A percentile compares a stretch with the other conserved stretches of the same genome.
Conservation (phyloP, 2,797 vertebrate species). For the Champsocephalus gunnari region DNA sequence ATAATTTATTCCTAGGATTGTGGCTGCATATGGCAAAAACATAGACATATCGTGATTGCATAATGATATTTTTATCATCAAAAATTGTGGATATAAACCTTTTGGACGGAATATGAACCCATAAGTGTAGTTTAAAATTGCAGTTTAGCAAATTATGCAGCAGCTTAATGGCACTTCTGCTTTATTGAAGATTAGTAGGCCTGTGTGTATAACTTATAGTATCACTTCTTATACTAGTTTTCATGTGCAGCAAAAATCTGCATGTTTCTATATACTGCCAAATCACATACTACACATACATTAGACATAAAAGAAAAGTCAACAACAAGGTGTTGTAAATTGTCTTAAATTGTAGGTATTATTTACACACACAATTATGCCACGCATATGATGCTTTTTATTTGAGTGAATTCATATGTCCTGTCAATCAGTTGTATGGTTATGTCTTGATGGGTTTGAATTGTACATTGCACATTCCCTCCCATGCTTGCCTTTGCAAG, state of each 20-base stretch:
- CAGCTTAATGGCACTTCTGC: not conserved
- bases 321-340: not conserved
- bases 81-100: not conserved
- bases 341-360: too few species aligned
- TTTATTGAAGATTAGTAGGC: not conserved
- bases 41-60: not conserved
- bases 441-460: not conserved
- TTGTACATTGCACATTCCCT: too few species aligned
- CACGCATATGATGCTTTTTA: too few species aligned
- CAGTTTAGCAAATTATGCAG: not conserved
- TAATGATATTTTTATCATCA: not conserved
- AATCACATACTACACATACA: not conserved
- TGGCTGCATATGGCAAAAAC: not conserved
- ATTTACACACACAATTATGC: too few species aligned
- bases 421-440: not conserved
- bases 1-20: not conserved
- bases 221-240: not conserved
- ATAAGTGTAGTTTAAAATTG: not conserved
- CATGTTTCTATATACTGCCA: not conserved
- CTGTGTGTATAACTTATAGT: not conserved
- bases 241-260: not conserved
- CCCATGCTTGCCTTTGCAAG: too few species aligned
- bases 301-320: not conserved
- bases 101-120: not conserved
- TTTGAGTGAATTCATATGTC: not conserved